Base-by-base conservation (phyloP, 1,140 invertebrate species). In the Forficula auricularia region DNA sequence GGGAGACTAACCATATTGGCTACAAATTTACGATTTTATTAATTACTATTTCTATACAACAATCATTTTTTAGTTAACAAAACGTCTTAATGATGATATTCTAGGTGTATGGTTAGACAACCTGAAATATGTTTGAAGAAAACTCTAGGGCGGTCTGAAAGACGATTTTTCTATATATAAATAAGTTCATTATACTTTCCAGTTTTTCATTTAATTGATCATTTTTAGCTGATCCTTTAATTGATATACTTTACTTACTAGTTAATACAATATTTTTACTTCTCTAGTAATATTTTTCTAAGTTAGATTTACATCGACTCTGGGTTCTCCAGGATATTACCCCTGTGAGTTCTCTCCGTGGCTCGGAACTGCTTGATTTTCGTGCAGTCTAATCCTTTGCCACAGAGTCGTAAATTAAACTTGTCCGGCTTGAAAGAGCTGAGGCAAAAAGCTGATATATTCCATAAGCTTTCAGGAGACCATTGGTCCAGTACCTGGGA, bases 281-380 rank as follows among this genome's bases (percentile, higher is more conserved):
- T 51, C 48, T 52, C 54, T 61, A 67, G 37, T 60, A 92, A 92
- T 98, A 75, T 82, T 97, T 18, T 97, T 99, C 72, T 22, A 19
- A 41, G 47, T 35, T 43, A 19, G 15, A 19, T 16, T 8, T 22
- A 2, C 1, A 12, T 31, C 2, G 3, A 19, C 10, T 18, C 19
- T 30, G n/a, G 16, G 44, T 0, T 27, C 41, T 19, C 4, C 3
- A 30, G 12, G 22, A 39, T 37, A 33, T 30, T 42, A 19, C 42
- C 31, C 22, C 27, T 27, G 27, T 22, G 22, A 30, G 19, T 16
- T 30, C 27, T 16, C 19, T 20, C 22, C 22, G 47, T 38, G 39
- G 39, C 44, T n/a, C 33, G 10, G 47, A 48, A 42, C 48, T 46
- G 46, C 27, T 16, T 30, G 13, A 41, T 15, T 13, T 16, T 36